Conservation (phyloP, 1,140 invertebrate genomes). For the Rhysida immarginata region DNA sequence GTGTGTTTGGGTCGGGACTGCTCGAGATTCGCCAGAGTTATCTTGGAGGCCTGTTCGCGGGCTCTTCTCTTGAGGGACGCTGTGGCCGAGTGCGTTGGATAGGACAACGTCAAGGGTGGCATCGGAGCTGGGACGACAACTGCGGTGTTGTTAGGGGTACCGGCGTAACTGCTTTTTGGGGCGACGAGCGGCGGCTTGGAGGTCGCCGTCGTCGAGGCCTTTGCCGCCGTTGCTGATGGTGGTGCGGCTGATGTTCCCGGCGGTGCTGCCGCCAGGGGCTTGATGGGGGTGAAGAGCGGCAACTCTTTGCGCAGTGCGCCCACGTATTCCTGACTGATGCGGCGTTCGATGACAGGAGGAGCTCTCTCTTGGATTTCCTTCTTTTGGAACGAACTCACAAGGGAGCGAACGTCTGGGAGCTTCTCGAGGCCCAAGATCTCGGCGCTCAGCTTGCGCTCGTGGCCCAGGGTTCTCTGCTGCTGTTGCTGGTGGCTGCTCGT, state of each 20-base stretch:
- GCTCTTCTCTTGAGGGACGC: no score
- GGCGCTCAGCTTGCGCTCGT: not conserved
- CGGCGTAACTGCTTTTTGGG: no score
- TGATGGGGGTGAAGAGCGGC: not conserved
- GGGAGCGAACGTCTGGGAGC: not conserved
- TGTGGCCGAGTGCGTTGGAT: no score
- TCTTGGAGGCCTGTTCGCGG: no score
- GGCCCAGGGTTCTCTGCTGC: not conserved
- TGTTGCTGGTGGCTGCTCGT: not conserved
- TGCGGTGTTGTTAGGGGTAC: no score
- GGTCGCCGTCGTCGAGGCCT: no score
- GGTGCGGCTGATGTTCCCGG: not conserved
- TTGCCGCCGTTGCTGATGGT: not conserved
- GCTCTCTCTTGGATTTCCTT: not conserved
- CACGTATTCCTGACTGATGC: not conserved
- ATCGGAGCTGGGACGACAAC: no score
- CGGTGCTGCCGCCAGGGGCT: not conserved
- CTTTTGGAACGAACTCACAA: slow-evolving; percentile 1
- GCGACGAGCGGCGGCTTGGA: no score
- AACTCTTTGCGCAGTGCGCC: not conserved
- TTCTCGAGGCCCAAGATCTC: not conserved
- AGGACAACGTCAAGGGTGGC: no score
- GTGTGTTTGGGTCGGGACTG: no score
- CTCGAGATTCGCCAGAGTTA: no score
- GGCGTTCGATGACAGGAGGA: not conserved